Evolutionary conservation across 2,113 vertebrate species (phyloP).

Genomic region (Ammospiza caudacuta): DNA sequence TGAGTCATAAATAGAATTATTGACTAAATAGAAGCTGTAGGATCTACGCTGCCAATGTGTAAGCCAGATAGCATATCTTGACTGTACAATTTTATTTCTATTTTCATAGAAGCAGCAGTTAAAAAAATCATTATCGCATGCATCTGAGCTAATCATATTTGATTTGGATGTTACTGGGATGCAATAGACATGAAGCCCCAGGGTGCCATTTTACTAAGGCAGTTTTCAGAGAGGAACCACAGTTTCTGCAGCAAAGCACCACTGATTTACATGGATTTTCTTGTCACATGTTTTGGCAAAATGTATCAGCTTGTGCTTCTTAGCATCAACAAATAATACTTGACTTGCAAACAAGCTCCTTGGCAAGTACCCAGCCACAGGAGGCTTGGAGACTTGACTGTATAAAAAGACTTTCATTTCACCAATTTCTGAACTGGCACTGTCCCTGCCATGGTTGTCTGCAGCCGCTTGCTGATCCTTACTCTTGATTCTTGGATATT

Average conservation of each 20-base stretch:
- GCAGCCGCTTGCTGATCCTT: neutral
- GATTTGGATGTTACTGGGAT: constrained; percentile 49
- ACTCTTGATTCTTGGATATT: neutral
- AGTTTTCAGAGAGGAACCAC: constrained; percentile 28
- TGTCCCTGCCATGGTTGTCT: neutral
- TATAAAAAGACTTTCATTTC: neutral
- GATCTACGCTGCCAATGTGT: accelerated
- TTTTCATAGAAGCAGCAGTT: constrained; percentile 32
- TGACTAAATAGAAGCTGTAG: neutral
- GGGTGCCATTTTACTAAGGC: constrained; percentile 48
- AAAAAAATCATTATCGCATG: constrained; percentile 35
- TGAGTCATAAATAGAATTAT: neutral
- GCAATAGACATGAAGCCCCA: constrained; percentile 46
- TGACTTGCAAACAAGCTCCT: constrained; percentile 61
- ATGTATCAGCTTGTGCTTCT: constrained; percentile 52
- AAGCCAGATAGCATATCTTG: neutral
- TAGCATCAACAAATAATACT: constrained; percentile 64
- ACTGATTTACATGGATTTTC: constrained; percentile 62
- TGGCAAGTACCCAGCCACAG: constrained; percentile 31
- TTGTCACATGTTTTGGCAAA: constrained; percentile 63
- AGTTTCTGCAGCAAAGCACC: constrained; percentile 23
- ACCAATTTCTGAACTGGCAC: neutral
- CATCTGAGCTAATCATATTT: neutral
- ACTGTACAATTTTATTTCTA: neutral
- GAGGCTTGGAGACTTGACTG: neutral